phyloP scores from a whole-genome alignment of 2,113 vertebrate genomes.

The Atlantisia rogersi region DNA sequence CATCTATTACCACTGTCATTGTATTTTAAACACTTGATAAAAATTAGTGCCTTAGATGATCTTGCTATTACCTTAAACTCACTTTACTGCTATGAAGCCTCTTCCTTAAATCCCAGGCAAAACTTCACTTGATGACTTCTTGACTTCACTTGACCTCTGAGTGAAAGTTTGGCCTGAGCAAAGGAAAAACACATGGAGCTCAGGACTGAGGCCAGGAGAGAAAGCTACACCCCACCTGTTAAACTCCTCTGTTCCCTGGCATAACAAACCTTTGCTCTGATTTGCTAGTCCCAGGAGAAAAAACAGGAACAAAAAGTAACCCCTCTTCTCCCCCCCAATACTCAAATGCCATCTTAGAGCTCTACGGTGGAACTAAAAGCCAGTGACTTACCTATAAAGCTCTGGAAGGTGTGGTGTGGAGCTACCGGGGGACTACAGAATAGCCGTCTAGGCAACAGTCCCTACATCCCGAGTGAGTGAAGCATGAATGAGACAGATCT shows the following conservation, averaged over 20 bases:
- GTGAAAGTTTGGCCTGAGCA: conserved; percentile 8
- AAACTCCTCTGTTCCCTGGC: background rate
- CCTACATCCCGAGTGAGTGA: conserved; percentile 28
- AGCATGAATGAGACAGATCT: conserved; percentile 40
- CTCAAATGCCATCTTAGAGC: background rate
- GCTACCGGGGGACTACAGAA: background rate
- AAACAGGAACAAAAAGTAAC: background rate
- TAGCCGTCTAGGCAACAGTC: background rate
- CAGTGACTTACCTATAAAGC: background rate
- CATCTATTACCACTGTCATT: background rate
- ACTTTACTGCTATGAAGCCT: background rate
- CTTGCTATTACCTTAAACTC: conserved; percentile 12
- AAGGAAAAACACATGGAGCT: background rate
- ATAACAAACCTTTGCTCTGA: background rate
- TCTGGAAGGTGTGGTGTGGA: background rate
- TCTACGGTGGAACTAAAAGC: background rate
- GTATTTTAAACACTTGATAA: background rate
- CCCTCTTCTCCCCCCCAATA: background rate
- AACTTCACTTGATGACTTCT: conserved; percentile 10
- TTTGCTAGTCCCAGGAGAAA: rapidly evolving
- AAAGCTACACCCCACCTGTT: background rate
- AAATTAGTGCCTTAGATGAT: background rate
- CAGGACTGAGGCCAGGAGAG: background rate
- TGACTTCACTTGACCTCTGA: conserved; percentile 17
- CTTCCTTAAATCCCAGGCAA: conserved; percentile 23